Evolutionary conservation across 2,113 vertebrate genomes (phyloP).

Genomic region (Anthoscopus minutus): DNA sequence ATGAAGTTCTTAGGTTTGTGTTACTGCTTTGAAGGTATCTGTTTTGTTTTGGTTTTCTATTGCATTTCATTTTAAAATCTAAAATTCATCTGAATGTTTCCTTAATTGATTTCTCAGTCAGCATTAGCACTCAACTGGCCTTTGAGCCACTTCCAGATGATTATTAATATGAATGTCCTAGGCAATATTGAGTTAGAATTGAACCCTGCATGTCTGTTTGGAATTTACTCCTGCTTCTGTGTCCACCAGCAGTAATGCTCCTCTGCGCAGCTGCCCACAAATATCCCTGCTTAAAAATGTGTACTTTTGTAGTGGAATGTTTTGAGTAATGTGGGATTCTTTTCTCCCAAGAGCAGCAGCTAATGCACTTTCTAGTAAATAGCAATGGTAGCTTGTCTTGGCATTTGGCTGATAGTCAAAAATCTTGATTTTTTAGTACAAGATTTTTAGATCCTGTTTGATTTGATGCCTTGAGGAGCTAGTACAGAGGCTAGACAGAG

Average conservation of each 20-base stretch:
- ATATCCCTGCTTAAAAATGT: neutral
- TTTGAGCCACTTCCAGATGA: neutral
- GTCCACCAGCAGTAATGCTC: neutral
- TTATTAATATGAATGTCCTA: neutral
- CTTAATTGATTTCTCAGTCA: neutral
- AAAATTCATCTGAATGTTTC: neutral
- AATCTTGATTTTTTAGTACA: neutral
- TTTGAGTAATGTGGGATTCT: neutral
- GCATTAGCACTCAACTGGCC: neutral
- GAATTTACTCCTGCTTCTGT: neutral
- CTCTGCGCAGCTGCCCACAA: neutral
- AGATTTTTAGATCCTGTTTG: neutral
- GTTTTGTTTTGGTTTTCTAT: neutral
- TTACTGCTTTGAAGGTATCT: neutral
- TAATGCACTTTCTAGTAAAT: neutral
- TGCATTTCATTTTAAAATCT: neutral
- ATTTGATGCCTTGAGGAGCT: too few species aligned
- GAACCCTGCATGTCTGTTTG: neutral
- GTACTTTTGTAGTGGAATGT: neutral
- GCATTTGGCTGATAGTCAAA: neutral
- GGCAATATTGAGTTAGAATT: neutral
- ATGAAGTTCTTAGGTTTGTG: neutral
- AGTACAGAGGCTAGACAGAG: too few species aligned
- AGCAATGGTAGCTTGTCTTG: neutral
- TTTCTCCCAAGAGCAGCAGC: neutral